Evolutionary conservation across 2,888 invertebrate species (phyloP).

Genomic region (Dichetophora obliterata): DNA sequence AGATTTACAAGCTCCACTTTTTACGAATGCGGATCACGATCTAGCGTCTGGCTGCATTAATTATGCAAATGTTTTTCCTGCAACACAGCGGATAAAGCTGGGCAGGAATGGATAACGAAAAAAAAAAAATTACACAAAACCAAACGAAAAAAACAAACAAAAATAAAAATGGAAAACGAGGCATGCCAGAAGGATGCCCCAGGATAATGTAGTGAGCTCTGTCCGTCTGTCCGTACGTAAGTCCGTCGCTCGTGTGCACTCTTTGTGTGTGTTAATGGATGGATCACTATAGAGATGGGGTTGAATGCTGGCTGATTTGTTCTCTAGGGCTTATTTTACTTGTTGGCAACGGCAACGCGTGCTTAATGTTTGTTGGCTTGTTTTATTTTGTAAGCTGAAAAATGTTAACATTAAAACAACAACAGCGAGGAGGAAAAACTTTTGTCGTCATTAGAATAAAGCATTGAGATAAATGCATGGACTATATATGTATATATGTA

Average conservation of each 20-base stretch:
- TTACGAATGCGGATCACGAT: conserved; percentile 30
- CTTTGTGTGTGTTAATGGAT: conserved; percentile 6
- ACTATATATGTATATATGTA: too few species aligned
- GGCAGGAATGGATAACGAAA: too few species aligned
- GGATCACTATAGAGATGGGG: not conserved
- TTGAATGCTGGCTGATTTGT: not conserved
- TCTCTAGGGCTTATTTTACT: not conserved
- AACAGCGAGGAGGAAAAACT: not conserved
- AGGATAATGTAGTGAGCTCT: not conserved
- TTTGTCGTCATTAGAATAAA: conserved; percentile 18
- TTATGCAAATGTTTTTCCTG: conserved; percentile 29
- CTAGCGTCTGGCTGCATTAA: conserved; percentile 23
- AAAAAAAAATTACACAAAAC: too few species aligned
- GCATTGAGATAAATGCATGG: conserved; percentile 18
- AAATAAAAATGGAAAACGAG: too few species aligned
- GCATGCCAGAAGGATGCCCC: not conserved
- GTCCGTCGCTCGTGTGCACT: not conserved
- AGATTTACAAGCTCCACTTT: conserved; percentile 9
- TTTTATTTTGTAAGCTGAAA: not conserved
- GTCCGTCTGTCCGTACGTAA: too few species aligned
- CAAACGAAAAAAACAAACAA: too few species aligned
- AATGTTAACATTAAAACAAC: not conserved
- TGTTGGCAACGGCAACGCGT: not conserved
- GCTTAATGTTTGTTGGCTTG: not conserved
- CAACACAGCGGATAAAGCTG: not conserved